These are phyloP conservation scores for Parauchenoglanis punctatus DNA, from an alignment of 2,797 vertebrate genomes.

Conservation along the genomic window DNA sequence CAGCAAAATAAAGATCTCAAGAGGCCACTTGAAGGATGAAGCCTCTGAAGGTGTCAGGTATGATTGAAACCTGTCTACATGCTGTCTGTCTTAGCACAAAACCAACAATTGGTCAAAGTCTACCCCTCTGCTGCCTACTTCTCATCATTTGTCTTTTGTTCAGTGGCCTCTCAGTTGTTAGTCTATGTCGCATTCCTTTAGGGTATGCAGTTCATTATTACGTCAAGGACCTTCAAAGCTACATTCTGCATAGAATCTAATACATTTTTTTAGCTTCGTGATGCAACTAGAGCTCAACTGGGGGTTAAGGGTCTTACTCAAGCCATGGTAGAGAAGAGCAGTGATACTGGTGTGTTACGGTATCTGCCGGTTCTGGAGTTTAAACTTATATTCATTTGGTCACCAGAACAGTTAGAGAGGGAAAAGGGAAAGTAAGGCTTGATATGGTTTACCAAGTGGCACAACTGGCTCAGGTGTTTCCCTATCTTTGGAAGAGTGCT, in stretches of 20 bases:
- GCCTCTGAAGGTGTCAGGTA: slow-evolving; percentile 37
- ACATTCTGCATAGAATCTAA: not conserved
- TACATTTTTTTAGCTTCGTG: not conserved
- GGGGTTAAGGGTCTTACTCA: not conserved
- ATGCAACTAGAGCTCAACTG: not conserved
- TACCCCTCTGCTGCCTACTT: slow-evolving; percentile 23
- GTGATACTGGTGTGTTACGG: too few relatives aligned
- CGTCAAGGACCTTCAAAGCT: not conserved
- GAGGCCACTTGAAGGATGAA: slow-evolving; percentile 40
- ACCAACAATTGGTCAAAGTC: slow-evolving; percentile 53
- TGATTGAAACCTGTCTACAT: slow-evolving; percentile 51
- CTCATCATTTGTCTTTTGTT: slow-evolving; percentile 4
- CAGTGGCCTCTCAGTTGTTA: not conserved
- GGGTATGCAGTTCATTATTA: not conserved
- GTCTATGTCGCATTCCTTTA: not conserved
- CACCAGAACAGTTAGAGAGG: not conserved
- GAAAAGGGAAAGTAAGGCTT: not conserved
- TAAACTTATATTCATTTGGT: not conserved
- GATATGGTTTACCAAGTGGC: not conserved
- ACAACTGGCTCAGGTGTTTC: not conserved
- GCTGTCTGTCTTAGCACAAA: slow-evolving; percentile 54
- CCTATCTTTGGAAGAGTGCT: not conserved
- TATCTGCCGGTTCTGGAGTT: not conserved
- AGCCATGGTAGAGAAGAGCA: not conserved
- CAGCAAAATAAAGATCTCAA: slow-evolving; percentile 42